phyloP scores from a whole-genome alignment of 2,888 invertebrate species.

The Stratiomys singularior region DNA sequence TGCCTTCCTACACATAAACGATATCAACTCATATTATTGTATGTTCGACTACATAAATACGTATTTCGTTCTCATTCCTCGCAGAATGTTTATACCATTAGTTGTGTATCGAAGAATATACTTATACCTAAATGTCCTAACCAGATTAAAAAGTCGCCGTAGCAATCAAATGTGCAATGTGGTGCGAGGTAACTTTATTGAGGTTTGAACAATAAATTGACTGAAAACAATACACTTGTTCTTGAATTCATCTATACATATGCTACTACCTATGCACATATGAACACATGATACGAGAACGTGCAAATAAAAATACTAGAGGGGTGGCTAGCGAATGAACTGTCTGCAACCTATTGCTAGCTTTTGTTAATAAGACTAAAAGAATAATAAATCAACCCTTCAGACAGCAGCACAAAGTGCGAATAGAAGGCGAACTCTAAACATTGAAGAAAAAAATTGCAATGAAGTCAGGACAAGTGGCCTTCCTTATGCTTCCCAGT shows the following conservation, averaged over 20 bases:
- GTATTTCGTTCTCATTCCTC: too few species aligned
- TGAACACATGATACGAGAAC: not conserved
- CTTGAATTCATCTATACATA: too few species aligned
- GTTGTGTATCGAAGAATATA: too few species aligned
- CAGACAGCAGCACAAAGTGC: not conserved
- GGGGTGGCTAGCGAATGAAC: not conserved
- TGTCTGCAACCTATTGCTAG: not conserved
- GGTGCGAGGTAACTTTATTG: too few species aligned
- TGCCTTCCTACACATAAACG: too few species aligned
- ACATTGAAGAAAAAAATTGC: not conserved
- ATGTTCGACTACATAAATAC: too few species aligned
- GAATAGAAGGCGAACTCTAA: not conserved
- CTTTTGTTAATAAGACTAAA: not conserved
- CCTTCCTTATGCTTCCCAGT: not conserved
- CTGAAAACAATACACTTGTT: slow-evolving; percentile 2
- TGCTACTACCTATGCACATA: too few species aligned
- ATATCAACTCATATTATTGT: too few species aligned
- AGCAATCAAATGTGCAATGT: too few species aligned
- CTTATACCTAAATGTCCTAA: too few species aligned
- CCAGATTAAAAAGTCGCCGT: too few species aligned
- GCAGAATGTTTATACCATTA: too few species aligned
- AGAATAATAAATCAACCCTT: slow-evolving; percentile 6
- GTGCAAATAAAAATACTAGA: not conserved
- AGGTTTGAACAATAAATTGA: slow-evolving; percentile 9
- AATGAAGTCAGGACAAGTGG: not conserved